Percentiles rank a stretch among this genome's conserved stretches.
Evolutionary conservation across 53 echinoderm and acorn worm species (phyloP).

Genomic region (Antedon mediterranea): DNA sequence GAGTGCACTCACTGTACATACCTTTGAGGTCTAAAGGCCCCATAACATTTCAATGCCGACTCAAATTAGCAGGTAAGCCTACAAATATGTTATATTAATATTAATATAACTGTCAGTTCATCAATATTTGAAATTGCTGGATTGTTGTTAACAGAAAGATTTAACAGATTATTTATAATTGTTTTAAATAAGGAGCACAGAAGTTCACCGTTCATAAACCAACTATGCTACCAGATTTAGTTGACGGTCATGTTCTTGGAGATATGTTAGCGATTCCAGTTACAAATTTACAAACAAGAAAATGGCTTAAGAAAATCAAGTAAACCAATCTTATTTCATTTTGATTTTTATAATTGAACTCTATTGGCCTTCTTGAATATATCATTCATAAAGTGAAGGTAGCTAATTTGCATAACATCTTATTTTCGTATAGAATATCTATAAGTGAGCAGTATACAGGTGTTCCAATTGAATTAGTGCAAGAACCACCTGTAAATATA

Average conservation of each 20-base stretch:
- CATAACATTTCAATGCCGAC: not conserved
- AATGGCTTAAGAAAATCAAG: slow-evolving; percentile 80
- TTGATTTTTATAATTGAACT: too few species aligned
- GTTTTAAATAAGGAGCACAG: too few species aligned
- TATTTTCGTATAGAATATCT: slow-evolving; percentile 6
- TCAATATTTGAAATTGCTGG: too few species aligned
- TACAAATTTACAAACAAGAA: slow-evolving; percentile 65
- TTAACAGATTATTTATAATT: too few species aligned
- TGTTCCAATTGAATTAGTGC: slow-evolving; percentile 3
- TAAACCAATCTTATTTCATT: not conserved
- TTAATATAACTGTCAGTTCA: too few species aligned
- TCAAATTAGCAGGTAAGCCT: slow-evolving; percentile 48
- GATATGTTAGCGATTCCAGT: slow-evolving; percentile 45
- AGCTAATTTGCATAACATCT: too few species aligned
- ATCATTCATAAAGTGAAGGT: too few species aligned
- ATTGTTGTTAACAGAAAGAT: too few species aligned
- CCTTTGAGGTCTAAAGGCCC: slow-evolving; percentile 66
- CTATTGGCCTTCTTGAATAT: too few species aligned
- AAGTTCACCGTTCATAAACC: slow-evolving; percentile 32
- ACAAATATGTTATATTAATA: too few species aligned
- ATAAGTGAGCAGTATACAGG: slow-evolving; percentile 19
- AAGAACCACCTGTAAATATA: slow-evolving; percentile 7
- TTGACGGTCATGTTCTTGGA: slow-evolving; percentile 47
- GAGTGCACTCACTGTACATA: slow-evolving; percentile 71
- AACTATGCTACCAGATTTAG: slow-evolving; percentile 49